Conservation (phyloP, 2,888 invertebrate species). For the Lamellibrachia columna region DNA sequence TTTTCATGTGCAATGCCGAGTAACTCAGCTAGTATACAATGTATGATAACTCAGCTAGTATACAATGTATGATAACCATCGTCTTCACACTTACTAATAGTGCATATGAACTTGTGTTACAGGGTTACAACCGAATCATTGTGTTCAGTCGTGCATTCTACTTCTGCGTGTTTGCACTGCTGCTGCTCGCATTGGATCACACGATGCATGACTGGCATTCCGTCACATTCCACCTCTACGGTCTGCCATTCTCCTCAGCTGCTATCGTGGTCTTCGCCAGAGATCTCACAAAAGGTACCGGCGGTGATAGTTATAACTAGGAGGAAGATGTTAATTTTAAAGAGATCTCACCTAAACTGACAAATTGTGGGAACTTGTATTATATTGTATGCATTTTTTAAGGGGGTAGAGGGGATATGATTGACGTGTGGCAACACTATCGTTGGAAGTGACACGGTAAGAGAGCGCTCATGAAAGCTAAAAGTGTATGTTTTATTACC, state of each 20-base stretch:
- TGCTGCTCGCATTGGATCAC: constrained; percentile 66
- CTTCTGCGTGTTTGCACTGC: constrained; percentile 81
- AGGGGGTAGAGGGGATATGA: background rate
- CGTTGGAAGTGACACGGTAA: too few relatives aligned
- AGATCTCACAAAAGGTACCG: constrained; percentile 75
- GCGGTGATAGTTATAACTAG: background rate
- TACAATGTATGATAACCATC: constrained; percentile 73
- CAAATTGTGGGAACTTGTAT: background rate
- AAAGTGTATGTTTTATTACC: too few relatives aligned
- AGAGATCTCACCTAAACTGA: background rate
- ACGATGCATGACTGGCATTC: constrained; percentile 42
- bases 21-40: constrained; percentile 85
- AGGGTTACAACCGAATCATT: constrained; percentile 92
- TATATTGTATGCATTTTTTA: background rate
- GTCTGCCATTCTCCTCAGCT: constrained; percentile 70
- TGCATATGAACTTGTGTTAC: constrained; percentile 35
- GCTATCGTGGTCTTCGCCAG: constrained; percentile 75
- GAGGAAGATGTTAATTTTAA: background rate
- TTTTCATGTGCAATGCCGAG: too few relatives aligned
- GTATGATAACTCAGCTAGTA: constrained; percentile 74
- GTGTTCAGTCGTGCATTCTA: constrained; percentile 94
- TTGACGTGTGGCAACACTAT: background rate
- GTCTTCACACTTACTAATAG: background rate
- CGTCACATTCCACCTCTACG: constrained; percentile 62
- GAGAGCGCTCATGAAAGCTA: too few relatives aligned